These are phyloP conservation scores for Rhyacophila brunnea DNA, from an alignment of 1,140 invertebrate genomes.

Conservation along the genomic window DNA sequence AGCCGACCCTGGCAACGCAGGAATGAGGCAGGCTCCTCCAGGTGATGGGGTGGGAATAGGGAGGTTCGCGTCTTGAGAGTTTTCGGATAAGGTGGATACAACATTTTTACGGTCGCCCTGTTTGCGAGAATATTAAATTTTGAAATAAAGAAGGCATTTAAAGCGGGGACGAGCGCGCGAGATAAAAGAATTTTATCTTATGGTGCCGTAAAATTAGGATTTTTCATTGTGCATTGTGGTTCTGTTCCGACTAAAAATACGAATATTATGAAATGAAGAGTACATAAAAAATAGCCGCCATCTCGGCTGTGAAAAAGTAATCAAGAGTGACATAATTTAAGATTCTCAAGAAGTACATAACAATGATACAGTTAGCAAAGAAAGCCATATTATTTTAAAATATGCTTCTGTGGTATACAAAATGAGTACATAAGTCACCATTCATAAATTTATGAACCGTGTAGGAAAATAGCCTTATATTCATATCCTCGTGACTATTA, in stretches of 20 bases:
- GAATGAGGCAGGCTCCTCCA: background rate
- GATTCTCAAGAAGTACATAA: too few relatives aligned
- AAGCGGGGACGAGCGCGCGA: slow-evolving; percentile 7
- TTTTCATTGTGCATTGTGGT: slow-evolving; percentile 3
- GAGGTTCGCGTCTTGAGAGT: slow-evolving; percentile 22
- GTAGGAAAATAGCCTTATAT: too few relatives aligned
- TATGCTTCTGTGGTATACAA: too few relatives aligned
- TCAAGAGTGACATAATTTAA: too few relatives aligned
- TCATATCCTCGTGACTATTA: too few relatives aligned
- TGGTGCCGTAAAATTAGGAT: background rate
- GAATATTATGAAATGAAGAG: background rate
- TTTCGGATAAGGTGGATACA: slow-evolving; percentile 29
- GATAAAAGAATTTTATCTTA: slow-evolving; percentile 5
- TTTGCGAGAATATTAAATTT: slow-evolving; percentile 27
- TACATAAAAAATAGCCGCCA: background rate
- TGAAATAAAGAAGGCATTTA: slow-evolving; percentile 16
- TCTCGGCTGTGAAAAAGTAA: too few relatives aligned
- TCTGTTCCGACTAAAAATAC: background rate
- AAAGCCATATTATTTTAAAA: too few relatives aligned
- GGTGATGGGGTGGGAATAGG: too few relatives aligned
- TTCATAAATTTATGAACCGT: too few relatives aligned
- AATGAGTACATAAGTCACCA: too few relatives aligned
- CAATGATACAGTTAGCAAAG: too few relatives aligned
- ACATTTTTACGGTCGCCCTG: slow-evolving; percentile 17
- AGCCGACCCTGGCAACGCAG: slow-evolving; percentile 6